Percentiles rank a stretch among this genome's conserved stretches.
phyloP scores from a whole-genome alignment of 2,888 invertebrate species.

The Halictus ligatus region DNA sequence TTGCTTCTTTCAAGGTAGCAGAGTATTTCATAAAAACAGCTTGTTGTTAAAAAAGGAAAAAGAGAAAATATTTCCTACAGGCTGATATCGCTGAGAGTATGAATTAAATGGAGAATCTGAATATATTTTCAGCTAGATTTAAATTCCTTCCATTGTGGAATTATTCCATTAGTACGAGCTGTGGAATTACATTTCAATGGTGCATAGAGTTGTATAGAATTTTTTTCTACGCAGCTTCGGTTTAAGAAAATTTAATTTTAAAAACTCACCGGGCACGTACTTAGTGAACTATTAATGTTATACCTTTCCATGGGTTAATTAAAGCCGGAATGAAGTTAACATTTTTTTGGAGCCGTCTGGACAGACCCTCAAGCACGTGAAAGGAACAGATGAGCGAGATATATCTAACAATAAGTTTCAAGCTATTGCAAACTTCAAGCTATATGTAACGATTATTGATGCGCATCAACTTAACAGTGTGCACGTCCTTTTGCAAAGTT shows the following conservation, averaged over 20 bases:
- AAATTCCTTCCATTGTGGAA: not conserved
- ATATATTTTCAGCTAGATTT: not conserved
- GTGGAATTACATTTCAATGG: constrained; percentile 10
- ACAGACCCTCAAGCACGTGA: not conserved
- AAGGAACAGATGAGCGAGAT: not conserved
- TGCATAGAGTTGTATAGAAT: not conserved
- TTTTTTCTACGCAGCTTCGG: not conserved
- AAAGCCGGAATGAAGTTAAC: not conserved
- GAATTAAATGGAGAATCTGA: not conserved
- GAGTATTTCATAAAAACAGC: not conserved
- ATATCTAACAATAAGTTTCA: not conserved
- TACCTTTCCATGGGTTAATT: not conserved
- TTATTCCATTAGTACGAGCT: constrained; percentile 1
- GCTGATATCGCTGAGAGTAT: not conserved
- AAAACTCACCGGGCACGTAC: not conserved
- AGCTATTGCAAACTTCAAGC: not conserved
- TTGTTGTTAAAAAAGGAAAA: not conserved
- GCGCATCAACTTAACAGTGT: not conserved
- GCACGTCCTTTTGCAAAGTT: not conserved
- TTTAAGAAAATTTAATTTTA: not conserved
- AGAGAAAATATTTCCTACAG: not conserved
- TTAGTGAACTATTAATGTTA: not conserved
- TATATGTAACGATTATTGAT: not conserved
- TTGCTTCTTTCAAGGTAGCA: not conserved
- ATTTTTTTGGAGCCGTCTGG: not conserved